phyloP scores from a whole-genome alignment of 2,113 vertebrate genomes.

The Limnothrissa miodon region DNA sequence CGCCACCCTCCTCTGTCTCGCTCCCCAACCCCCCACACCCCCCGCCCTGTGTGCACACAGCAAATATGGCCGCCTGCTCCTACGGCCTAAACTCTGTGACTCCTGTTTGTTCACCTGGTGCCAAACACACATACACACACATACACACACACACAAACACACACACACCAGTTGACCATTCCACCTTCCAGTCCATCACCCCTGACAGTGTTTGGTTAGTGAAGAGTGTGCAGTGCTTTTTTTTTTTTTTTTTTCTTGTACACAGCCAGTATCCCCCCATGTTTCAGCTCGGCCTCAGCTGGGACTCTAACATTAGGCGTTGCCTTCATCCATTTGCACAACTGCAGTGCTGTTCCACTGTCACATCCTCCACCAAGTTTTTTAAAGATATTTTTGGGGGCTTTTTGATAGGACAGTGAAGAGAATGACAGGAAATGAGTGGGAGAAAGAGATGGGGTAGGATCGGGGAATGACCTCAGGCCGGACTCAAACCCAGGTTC shows the following conservation, averaged over 20 bases:
- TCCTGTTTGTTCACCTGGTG: conserved; percentile 62
- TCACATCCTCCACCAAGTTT: background rate
- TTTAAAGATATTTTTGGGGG: too few species aligned
- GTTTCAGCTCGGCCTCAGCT: conserved; percentile 33
- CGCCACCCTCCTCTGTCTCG: conserved; percentile 27
- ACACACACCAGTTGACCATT: background rate
- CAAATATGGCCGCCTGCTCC: conserved; percentile 14
- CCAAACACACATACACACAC: conserved; percentile 15
- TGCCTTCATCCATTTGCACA: conserved; percentile 9
- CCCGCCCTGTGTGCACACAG: conserved; percentile 23
- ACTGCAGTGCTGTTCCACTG: background rate
- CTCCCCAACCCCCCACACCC: conserved; percentile 20
- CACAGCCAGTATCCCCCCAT: conserved; percentile 26
- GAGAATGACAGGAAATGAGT: too few species aligned
- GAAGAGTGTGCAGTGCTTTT: conserved; percentile 22
- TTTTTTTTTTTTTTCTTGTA: conserved; percentile 40
- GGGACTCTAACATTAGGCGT: conserved; percentile 29
- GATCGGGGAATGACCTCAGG: too few species aligned
- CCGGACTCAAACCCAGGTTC: too few species aligned
- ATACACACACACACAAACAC: conserved; percentile 25
- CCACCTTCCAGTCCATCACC: conserved; percentile 9
- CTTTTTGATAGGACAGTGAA: too few species aligned
- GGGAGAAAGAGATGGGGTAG: too few species aligned
- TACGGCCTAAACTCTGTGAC: conserved; percentile 33
- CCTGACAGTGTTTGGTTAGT: conserved; percentile 40